Evolutionary conservation across 2,113 vertebrate species (phyloP), one percentile per base, ranked within the genome.

Genomic region (Antigone vipio): DNA sequence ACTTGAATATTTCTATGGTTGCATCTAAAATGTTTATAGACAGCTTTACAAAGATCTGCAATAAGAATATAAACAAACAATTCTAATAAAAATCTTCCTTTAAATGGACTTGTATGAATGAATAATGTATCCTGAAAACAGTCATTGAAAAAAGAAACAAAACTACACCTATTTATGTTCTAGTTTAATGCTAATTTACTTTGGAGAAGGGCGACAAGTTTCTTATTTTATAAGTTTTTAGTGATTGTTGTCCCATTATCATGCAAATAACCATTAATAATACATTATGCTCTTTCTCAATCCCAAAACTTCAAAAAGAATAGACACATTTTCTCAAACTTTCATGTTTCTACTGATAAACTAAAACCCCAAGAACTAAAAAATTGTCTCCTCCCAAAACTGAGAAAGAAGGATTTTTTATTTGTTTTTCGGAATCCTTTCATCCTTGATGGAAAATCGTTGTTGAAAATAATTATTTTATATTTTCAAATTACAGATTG

Each of bases 61-160:
- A 11, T 49, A 60, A 49, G 35, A 75, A 47, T 60, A 58, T 21
- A 74, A 55, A 18, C 4, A 76, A 68, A 8, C 4, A 45, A 6
- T 42, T 10, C 15, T 26, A 16, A 71, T 34, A 87, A 80, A 90
- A 86, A 13, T 29, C 3, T 64, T 75, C 13, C 7, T 90, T 66
- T 69, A 69, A 79, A 83, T 49, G 2, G 81, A 71, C 4, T 44
- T 67, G 2, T 50, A 32, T 9, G 8, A 84, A 87, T 22, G 0
- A 80, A 40, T 52, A 80, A 35, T 0, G 0, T 29, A n/a, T 50
- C 12, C 26, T 83, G 30, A 79, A 95, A 85, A 67, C 4, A 66
- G 3, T 6, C 3, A 32, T 29, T 5, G 13, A 45, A 59, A 16
- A 27, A 45, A 13, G 5, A 5, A 4, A 11, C 2, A 17, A 38